Evolutionary conservation across 64 coral and sea anemone genomes (phyloP), one percentile per base, ranked within the genome.

Genomic region (Cladopsammia gracilis): DNA sequence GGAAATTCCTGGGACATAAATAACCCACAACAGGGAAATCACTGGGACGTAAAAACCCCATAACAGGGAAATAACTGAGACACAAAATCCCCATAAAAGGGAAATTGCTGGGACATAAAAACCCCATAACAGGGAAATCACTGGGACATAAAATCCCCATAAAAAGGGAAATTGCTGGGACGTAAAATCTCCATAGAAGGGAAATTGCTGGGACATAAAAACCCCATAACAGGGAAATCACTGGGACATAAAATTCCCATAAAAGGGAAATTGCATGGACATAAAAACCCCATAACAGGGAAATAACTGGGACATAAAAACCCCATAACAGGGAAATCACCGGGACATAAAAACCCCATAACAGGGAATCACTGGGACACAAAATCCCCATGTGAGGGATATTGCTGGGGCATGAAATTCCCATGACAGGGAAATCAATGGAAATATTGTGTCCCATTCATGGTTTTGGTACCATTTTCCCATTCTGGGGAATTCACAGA

Each of bases 391-490:
- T 34, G 34, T 34, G 34, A 34, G 34, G 34, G 34, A 34, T 34
- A 34, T 34, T 34, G 34, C 34, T 34, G 34, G 34, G 34, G 34
- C 34, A 34, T 34, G 34, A 34, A 34, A 34, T 34, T 34, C 34
- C 34, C 34, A 34, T 34, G 34, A 34, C 34, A 34, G 34, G 34
- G 34, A 34, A 34, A 34, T 34, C 34, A 34, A 34, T 34, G 34
- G 34, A 34, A 34, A 34, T 34, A 34, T 66, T 42, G 46, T 86
- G 83, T 86, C 51, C 45, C 83, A 53, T 86, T 25, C 43, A 6
- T 86, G 83, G 83, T 34, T 61, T 56, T 83, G 57, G 79, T 83
- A 83, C 26, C 79, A 83, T 52, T 83, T 83, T 83, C 79, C 79
- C 79, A 83, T 62, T 62, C 44, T 61, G 54, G 57, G 79, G 52